Base-by-base conservation (phyloP, 2,113 vertebrate species). In the Psittacus erithacus region DNA sequence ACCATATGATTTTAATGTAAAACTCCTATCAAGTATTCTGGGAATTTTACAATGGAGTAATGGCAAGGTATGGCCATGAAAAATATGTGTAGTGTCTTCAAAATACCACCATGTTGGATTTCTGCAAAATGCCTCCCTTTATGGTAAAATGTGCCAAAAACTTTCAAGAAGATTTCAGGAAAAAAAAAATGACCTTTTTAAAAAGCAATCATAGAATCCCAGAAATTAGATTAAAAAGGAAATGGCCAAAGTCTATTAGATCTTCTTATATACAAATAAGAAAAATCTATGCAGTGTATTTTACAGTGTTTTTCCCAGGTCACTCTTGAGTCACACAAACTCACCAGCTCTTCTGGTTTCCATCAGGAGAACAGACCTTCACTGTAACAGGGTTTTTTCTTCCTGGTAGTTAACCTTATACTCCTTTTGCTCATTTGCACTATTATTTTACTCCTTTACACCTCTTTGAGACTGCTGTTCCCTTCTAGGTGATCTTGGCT, bases 11-110 rank as follows among this genome's bases (percentile, higher is more conserved):
- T 78, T 76, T 79, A 95, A 73, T 60, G 63, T n/a, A 94, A 85
- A 90, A 93, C 18, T 91, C 73, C 11, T 60, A 90, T 90, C 59
- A 79, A 87, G 52, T 70, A 91, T 71, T 96, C 60, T 28, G 83
- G 76, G 46, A 94, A 92, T 92, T 76, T 85, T 91, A 62, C 41
- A 82, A 24, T 22, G 41, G 44, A 87, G 60, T 49, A 84, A 82
- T 1, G 1, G 47, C 57, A 88, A 91, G 62, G 92, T 19, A 71
- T 3, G 22, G 41, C 47, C 77, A 82, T 65, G 64, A 92, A 84
- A 94, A 96, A 75, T 27, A 20, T 67, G 24, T 38, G 29, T 68
- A 57, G 31, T 73, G 43, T 57, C 57, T 73, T 62, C 63, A 78
- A 84, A 91, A 79, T 55, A 83, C 12, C 38, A 79, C 27, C n/a